Percentiles rank a stretch among this genome's conserved stretches.
phyloP scores from a whole-genome alignment of 1,140 invertebrate species.

The Antheraea mylitta region DNA sequence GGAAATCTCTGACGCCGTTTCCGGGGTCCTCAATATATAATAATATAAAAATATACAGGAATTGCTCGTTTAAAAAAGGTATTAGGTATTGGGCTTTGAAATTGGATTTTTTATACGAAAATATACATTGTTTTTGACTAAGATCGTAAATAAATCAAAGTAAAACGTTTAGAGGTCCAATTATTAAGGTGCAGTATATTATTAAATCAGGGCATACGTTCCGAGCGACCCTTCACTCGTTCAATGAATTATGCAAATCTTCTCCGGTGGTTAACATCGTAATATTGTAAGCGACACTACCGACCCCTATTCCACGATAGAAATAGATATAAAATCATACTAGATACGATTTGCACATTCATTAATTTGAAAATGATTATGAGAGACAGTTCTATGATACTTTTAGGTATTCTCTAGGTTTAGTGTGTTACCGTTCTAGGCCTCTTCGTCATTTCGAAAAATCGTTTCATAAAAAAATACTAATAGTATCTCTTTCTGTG shows the following conservation, averaged over 20 bases:
- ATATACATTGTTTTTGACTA: not conserved
- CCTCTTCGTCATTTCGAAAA: too few species aligned
- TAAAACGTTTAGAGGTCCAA: conserved; percentile 39
- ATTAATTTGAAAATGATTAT: not conserved
- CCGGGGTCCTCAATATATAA: too few species aligned
- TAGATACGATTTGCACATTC: not conserved
- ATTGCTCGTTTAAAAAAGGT: too few species aligned
- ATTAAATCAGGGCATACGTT: conserved; percentile 64
- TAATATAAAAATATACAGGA: too few species aligned
- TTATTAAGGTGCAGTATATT: conserved; percentile 41
- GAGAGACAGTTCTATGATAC: too few species aligned
- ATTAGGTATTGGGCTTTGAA: too few species aligned
- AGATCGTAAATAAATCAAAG: not conserved
- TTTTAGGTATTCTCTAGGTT: not conserved
- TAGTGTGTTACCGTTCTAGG: too few species aligned
- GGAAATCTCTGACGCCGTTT: too few species aligned
- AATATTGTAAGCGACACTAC: conserved; percentile 74
- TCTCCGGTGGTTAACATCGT: conserved; percentile 70
- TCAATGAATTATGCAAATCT: conserved; percentile 75
- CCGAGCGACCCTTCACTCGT: conserved; percentile 21
- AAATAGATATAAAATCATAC: not conserved
- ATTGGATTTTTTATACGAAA: too few species aligned
- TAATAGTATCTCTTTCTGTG: too few species aligned
- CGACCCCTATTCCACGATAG: conserved; percentile 5
- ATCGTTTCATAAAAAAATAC: too few species aligned